These are phyloP conservation scores for Tetrapedia diversipes DNA, from an alignment of 2,888 invertebrate species.

Conservation along the genomic window DNA sequence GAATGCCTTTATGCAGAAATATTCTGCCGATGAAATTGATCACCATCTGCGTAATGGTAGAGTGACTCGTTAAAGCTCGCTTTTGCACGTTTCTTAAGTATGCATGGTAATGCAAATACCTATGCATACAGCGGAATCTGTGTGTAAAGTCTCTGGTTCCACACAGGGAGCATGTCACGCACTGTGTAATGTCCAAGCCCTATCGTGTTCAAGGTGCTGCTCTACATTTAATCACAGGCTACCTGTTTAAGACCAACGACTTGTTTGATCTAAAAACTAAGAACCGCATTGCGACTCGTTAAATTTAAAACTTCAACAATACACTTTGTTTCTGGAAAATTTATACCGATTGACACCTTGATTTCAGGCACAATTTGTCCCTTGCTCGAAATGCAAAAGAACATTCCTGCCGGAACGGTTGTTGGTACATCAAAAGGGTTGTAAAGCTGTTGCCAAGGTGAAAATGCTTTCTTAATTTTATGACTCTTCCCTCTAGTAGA, in stretches of 20 bases:
- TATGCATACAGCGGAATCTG: not conserved
- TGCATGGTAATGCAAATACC: constrained; percentile 17
- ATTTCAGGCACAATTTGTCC: constrained; percentile 84
- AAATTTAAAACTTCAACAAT: constrained; percentile 25
- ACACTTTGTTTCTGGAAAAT: not conserved
- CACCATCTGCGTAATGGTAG: constrained; percentile 22
- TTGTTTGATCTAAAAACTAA: constrained; percentile 46
- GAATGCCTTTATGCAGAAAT: not conserved
- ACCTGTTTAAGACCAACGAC: constrained; percentile 14
- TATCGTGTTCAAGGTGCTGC: constrained; percentile 65
- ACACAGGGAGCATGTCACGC: constrained; percentile 41
- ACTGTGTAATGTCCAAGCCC: constrained; percentile 44
- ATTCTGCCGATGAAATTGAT: constrained; percentile 10
- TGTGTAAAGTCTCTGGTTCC: constrained; percentile 28
- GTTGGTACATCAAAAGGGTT: constrained; percentile 85
- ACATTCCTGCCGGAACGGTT: constrained; percentile 89
- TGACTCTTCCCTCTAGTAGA: not conserved
- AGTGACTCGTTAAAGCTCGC: constrained; percentile 40
- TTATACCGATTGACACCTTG: not conserved
- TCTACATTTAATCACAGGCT: constrained; percentile 46
- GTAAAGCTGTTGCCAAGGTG: constrained; percentile 69
- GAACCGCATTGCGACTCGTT: constrained; percentile 59
- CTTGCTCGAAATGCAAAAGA: constrained; percentile 87
- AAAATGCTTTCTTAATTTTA: not conserved
- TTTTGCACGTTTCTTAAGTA: constrained; percentile 49